Conservation (phyloP, 1,140 invertebrate species). For the Monomorium pharaonis region DNA sequence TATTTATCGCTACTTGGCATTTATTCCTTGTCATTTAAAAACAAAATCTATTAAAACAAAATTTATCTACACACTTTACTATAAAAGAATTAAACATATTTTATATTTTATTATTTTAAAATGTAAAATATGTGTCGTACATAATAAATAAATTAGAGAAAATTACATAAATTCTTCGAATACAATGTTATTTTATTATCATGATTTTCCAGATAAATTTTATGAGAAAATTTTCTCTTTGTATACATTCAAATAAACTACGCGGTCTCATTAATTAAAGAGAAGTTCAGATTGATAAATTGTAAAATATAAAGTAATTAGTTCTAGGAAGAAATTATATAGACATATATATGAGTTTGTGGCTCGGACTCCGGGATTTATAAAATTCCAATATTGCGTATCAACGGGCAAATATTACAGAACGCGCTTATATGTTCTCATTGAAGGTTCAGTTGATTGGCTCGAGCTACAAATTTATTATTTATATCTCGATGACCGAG, state of each 20-base stretch:
- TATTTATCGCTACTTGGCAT: no score
- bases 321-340: neutral
- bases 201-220: no score
- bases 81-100: no score
- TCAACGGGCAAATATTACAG: constrained; percentile 20
- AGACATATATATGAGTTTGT: neutral
- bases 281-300: neutral
- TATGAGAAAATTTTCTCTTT: neutral
- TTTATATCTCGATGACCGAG: constrained; percentile 48
- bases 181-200: no score
- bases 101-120: no score
- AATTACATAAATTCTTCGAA: no score
- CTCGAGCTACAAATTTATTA: constrained; percentile 52
- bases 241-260: neutral
- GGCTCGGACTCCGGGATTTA: neutral
- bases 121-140: no score
- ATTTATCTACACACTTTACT: no score
- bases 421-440: constrained; percentile 13
- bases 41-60: no score
- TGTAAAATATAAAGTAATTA: neutral
- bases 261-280: neutral
- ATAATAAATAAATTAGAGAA: no score
- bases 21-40: no score
- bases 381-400: neutral
- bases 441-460: constrained; percentile 41